phyloP scores from a whole-genome alignment of 2,797 vertebrate genomes.

The Phalanger gymnotis region DNA sequence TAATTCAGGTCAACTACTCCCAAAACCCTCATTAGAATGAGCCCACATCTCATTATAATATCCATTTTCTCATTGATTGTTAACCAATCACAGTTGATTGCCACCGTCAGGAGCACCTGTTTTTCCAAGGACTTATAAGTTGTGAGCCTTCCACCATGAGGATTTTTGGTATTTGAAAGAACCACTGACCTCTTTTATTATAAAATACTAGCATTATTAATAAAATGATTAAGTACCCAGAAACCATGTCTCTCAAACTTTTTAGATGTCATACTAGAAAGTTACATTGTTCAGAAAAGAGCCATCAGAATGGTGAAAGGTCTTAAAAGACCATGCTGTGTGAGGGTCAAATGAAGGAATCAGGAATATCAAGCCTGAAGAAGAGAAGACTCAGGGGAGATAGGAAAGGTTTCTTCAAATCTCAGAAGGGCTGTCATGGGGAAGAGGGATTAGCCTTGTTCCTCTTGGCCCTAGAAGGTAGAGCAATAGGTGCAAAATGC shows the following conservation, averaged over 20 bases:
- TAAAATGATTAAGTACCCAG: not conserved
- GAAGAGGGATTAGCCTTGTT: not conserved
- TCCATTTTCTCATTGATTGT: not conserved
- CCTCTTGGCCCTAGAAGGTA: not conserved
- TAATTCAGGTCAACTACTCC: not conserved
- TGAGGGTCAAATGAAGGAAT: not conserved
- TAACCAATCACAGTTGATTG: not conserved
- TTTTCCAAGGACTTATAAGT: not conserved
- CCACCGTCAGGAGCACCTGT: not conserved
- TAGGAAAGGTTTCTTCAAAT: not conserved
- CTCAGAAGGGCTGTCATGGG: not conserved
- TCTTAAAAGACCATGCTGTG: not conserved
- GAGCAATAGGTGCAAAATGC: not conserved
- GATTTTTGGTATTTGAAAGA: not conserved
- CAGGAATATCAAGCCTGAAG: not conserved
- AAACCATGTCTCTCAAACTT: not conserved
- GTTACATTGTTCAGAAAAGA: not conserved
- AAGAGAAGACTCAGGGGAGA: not conserved
- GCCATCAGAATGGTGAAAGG: not conserved
- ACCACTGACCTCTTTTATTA: not conserved
- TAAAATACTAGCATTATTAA: not conserved
- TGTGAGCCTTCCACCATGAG: not conserved
- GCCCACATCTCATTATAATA: not conserved
- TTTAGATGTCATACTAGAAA: not conserved
- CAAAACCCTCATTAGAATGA: not conserved